These are phyloP conservation scores for Caenorhabditis wallacei DNA, from an alignment of 2,888 invertebrate species.

Conservation along the genomic window DNA sequence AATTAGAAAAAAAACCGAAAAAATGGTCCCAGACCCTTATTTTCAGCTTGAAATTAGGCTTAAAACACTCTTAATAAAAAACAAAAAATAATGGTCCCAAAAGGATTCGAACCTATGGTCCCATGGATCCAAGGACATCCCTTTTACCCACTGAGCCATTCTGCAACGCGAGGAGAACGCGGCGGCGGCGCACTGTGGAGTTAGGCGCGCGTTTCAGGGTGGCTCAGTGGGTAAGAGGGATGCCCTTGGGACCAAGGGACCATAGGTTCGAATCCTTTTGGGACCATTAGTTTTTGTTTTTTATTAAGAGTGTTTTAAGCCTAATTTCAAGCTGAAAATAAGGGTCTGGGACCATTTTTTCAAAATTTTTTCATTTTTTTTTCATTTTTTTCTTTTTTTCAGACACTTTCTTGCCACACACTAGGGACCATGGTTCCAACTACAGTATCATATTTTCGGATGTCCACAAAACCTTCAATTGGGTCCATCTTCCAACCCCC, in stretches of 20 bases:
- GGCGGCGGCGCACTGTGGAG: background rate
- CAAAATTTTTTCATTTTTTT: background rate
- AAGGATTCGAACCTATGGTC: background rate
- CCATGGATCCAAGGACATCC: background rate
- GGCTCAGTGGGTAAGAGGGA: conserved; percentile 4
- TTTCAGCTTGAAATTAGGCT: background rate
- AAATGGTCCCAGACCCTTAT: background rate
- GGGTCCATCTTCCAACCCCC: conserved; percentile 6
- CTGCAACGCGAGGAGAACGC: background rate
- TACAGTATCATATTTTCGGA: conserved; percentile 25
- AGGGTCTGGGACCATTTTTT: too few species aligned
- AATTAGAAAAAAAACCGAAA: too few species aligned
- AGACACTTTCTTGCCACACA: background rate
- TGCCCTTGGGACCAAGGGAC: background rate
- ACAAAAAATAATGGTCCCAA: too few species aligned
- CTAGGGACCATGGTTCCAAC: background rate
- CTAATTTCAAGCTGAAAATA: background rate
- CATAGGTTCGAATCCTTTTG: background rate
- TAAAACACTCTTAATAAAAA: background rate
- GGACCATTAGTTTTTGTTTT: background rate
- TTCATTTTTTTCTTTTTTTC: background rate
- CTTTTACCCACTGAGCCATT: background rate
- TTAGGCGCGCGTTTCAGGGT: too few species aligned
- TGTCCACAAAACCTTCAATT: conserved; percentile 5
- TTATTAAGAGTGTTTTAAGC: background rate